Evolutionary conservation across 2,888 invertebrate species (phyloP).

Genomic region (Zootermopsis nevadensis): DNA sequence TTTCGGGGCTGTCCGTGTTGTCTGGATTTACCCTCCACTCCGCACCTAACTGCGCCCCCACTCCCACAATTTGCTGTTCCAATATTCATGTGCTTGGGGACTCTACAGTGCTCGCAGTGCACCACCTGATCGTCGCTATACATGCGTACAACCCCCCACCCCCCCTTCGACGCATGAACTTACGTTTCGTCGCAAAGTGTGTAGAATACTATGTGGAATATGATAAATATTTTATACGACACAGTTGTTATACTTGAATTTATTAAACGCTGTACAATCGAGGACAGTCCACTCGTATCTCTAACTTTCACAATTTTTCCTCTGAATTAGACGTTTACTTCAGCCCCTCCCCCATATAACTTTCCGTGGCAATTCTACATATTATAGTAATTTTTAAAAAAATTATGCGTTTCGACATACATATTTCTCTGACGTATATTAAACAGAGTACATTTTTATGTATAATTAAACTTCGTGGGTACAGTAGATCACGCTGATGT

Average conservation of each 20-base stretch:
- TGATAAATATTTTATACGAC: not conserved
- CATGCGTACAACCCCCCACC: not conserved
- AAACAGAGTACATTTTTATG: not conserved
- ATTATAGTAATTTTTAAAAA: not conserved
- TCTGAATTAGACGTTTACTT: not conserved
- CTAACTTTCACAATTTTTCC: not conserved
- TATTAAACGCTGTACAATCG: not conserved
- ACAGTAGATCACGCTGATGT: too few species aligned
- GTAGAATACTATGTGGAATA: not conserved
- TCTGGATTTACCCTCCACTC: not conserved
- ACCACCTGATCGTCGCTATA: not conserved
- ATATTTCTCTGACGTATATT: not conserved
- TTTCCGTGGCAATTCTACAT: not conserved
- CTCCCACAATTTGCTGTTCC: constrained; percentile 1
- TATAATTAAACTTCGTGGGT: too few species aligned
- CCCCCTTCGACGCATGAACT: not conserved
- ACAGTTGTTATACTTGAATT: not conserved
- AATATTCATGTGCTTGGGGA: constrained; percentile 20
- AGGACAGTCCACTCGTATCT: not conserved
- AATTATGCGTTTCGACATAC: not conserved
- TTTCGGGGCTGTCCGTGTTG: not conserved
- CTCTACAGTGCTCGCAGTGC: not conserved
- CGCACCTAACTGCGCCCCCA: too few species aligned
- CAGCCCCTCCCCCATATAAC: not conserved
- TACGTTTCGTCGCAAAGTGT: not conserved